Evolutionary conservation across 2,888 invertebrate genomes (phyloP).

Genomic region (Calameuta pallipes): DNA sequence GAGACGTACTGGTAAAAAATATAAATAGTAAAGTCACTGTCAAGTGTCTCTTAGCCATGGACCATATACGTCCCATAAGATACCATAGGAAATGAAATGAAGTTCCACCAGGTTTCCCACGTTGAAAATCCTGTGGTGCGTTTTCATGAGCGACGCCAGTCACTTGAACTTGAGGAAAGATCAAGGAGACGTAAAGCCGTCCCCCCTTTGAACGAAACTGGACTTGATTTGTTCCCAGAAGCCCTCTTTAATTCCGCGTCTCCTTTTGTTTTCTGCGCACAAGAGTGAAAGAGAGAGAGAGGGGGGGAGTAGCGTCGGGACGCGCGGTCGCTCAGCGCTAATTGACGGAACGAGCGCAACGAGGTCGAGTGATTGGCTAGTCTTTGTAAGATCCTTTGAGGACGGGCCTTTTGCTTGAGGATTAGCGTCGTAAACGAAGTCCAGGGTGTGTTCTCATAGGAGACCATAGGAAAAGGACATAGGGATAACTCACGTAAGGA

Average conservation of each 20-base stretch:
- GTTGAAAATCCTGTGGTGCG: neutral
- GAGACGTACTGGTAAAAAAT: neutral
- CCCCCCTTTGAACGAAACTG: neutral
- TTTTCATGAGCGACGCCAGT: neutral
- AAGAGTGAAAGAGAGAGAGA: conserved; percentile 9
- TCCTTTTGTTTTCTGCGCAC: conserved; percentile 45
- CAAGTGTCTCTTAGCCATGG: neutral
- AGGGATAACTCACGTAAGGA: neutral
- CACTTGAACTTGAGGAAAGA: neutral
- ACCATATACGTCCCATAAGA: neutral
- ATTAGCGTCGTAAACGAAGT: neutral
- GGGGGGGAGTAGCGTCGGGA: conserved; percentile 5
- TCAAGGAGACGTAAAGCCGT: neutral
- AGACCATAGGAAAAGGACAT: neutral
- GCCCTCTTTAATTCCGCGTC: conserved; percentile 36
- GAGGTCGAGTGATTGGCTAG: conserved; percentile 56
- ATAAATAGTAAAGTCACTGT: neutral
- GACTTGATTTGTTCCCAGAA: conserved; percentile 49
- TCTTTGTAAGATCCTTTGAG: conserved; percentile 29
- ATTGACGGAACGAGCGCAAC: conserved; percentile 59
- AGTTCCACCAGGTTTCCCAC: neutral
- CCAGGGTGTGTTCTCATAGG: neutral
- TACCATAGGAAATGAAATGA: neutral
- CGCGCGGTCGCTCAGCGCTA: conserved; percentile 38
- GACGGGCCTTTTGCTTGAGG: neutral